Conservation (phyloP, 30 jellyfish, hydroid and myxozoan species). For the Rhopilema esculentum region DNA sequence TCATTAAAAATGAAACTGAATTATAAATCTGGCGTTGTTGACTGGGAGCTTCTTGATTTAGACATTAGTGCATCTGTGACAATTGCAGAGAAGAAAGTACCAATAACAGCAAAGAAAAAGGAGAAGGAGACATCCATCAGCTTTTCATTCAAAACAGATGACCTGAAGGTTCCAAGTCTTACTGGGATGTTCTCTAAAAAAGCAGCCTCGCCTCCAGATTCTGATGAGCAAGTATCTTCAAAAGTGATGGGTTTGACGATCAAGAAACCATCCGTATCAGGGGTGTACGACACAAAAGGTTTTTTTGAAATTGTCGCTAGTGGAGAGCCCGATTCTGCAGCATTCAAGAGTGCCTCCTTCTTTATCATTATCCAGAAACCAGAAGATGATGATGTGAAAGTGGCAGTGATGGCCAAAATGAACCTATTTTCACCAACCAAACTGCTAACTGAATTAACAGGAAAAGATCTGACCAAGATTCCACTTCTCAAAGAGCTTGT, state of each 20-base stretch:
- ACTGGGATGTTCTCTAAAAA: constrained; percentile 36
- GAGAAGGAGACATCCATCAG: constrained; percentile 43
- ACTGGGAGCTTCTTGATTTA: constrained; percentile 55
- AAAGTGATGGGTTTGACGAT: constrained; percentile 47
- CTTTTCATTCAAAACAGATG: constrained; percentile 51
- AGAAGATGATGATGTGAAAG: constrained; percentile 43
- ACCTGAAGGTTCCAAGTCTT: constrained; percentile 39
- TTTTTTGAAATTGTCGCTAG: constrained; percentile 56
- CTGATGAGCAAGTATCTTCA: constrained; percentile 41
- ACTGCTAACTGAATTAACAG: constrained; percentile 52
- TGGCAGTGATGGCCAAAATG: constrained; percentile 56
- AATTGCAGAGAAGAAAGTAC: constrained; percentile 32
- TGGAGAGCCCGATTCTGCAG: constrained; percentile 60
- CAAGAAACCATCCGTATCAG: constrained; percentile 44
- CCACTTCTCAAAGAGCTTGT: constrained; percentile 71
- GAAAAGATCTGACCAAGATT: constrained; percentile 63
- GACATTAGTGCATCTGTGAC: constrained; percentile 52
- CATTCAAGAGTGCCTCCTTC: constrained; percentile 56
- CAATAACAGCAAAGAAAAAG: constrained; percentile 45
- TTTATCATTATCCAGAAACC: constrained; percentile 65
- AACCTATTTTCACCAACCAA: constrained; percentile 59
- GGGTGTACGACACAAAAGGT: constrained; percentile 73
- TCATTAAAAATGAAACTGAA: constrained; percentile 36
- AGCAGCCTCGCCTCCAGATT: constrained; percentile 17
- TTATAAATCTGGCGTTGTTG: constrained; percentile 67